Base-by-base conservation (phyloP, 2,113 vertebrate genomes). In the Corynorhinus townsendii region DNA sequence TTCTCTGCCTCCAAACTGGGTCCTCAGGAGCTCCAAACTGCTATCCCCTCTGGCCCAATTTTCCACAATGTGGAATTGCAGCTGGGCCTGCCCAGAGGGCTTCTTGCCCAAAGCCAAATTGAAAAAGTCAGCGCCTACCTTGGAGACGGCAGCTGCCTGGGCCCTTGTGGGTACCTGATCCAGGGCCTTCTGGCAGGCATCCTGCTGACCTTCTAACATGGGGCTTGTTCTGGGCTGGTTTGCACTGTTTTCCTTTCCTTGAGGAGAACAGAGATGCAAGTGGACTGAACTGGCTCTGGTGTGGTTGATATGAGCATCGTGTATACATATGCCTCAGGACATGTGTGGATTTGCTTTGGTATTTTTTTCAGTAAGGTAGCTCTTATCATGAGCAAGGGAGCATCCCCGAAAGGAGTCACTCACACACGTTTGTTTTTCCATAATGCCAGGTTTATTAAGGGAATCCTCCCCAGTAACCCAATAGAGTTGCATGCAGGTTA, bases 241-340 rank as follows among this genome's bases (percentile, higher is more conserved):
- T 10, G 15, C 16, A 33, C 8, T 17, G 14, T 81, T 40, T 10
- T 49, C 56, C 80, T 59, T 59, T 17, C 16, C 35, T 14, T 35
- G 11, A 64, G 16, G 33, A n/a, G 49, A 38, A 22, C 16, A 40
- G 69, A 52, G 6, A 11, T 68, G 4, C 2, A 28, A 14, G 20
- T 7, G 15, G 14, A 7, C 49, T 30, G 0, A 43, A 24, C 26
- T 0, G 40, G 45, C 81, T 19, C 62, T 30, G 3, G 45, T 12
- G 30, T 16, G 20, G 26, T 19, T 40, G 0, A 2, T 45, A 0
- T 4, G 8, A 28, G 26, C 11, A 8, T 3, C 17, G 1, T 26
- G 14, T 77, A 8, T n/a, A 12, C 20, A 7, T 22, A 8, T 47
- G 52, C 66, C 16, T 0, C 22, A 11, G 20, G 35, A 11, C 9